Evolutionary conservation across 1,140 invertebrate species (phyloP).

Genomic region (Tetraneura akinire): DNA sequence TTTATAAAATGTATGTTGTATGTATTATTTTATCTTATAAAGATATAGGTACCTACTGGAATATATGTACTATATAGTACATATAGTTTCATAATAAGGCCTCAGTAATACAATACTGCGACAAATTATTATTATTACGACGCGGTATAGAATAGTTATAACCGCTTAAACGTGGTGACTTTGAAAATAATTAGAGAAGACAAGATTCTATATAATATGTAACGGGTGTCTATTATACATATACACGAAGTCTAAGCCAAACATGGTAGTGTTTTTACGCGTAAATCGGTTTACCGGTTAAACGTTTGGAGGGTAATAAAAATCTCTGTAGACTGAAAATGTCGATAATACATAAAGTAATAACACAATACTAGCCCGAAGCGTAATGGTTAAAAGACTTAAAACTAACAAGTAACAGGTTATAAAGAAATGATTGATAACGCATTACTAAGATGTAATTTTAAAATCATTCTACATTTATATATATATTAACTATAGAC

Average conservation of each 20-base stretch:
- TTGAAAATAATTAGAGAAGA: background rate
- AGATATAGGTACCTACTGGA: too few relatives aligned
- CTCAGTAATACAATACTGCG: too few relatives aligned
- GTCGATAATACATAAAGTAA: background rate
- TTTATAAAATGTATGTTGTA: too few relatives aligned
- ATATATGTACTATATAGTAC: too few relatives aligned
- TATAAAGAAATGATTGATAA: constrained; percentile 26
- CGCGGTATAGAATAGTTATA: too few relatives aligned
- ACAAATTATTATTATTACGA: too few relatives aligned
- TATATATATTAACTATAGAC: constrained; percentile 4
- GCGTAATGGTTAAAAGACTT: constrained; percentile 13
- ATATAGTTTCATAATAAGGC: too few relatives aligned
- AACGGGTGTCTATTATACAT: constrained; percentile 7
- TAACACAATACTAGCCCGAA: background rate
- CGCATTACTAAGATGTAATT: background rate
- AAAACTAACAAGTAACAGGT: constrained; percentile 29
- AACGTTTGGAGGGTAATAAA: constrained; percentile 20
- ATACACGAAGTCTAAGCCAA: background rate
- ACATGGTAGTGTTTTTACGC: constrained; percentile 4
- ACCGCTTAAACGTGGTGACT: background rate
- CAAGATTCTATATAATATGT: background rate
- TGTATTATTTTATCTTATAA: too few relatives aligned
- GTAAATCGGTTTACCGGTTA: constrained; percentile 37
- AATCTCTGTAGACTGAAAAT: constrained; percentile 20
- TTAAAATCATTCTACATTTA: constrained; percentile 3